A percentile compares a stretch with the other conserved stretches of the same genome.
Evolutionary conservation across 2,888 invertebrate species (phyloP).

Genomic region (Hartigia nigra): DNA sequence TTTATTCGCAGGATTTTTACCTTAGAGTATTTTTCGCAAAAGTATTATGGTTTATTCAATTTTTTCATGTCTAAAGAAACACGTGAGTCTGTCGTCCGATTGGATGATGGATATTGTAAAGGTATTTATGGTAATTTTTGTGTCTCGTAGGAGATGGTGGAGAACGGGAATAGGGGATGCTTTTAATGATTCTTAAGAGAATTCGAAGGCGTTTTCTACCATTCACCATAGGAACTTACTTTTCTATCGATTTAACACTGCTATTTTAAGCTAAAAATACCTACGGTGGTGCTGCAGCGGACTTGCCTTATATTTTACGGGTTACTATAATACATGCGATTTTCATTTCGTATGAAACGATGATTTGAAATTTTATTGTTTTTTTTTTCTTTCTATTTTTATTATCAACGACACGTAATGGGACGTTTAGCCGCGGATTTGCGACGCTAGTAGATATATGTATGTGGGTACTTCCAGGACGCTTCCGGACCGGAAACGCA

Average conservation of each 20-base stretch:
- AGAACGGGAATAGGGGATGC: neutral
- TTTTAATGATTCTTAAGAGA: neutral
- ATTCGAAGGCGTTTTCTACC: slow-evolving; percentile 12
- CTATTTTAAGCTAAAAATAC: slow-evolving; percentile 54
- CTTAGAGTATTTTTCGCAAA: neutral
- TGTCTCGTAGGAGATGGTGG: neutral
- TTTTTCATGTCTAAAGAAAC: neutral
- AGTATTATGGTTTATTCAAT: neutral
- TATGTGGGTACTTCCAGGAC: slow-evolving; percentile 35
- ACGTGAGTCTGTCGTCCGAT: neutral
- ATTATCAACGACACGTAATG: slow-evolving; percentile 6
- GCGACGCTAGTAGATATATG: slow-evolving; percentile 17
- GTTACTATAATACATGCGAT: neutral
- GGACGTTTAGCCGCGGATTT: slow-evolving; percentile 21
- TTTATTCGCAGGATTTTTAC: neutral
- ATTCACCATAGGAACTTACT: slow-evolving; percentile 63
- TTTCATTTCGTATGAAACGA: neutral
- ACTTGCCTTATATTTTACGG: neutral
- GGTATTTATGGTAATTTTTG: neutral
- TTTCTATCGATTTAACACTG: slow-evolving; percentile 64
- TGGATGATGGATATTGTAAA: neutral
- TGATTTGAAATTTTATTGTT: neutral
- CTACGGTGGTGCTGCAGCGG: slow-evolving; percentile 27
- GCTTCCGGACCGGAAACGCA: slow-evolving; percentile 60
- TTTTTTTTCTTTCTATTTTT: neutral